phyloP scores from a whole-genome alignment of 2,797 vertebrate species.

The Gadopsis bispinosus region DNA sequence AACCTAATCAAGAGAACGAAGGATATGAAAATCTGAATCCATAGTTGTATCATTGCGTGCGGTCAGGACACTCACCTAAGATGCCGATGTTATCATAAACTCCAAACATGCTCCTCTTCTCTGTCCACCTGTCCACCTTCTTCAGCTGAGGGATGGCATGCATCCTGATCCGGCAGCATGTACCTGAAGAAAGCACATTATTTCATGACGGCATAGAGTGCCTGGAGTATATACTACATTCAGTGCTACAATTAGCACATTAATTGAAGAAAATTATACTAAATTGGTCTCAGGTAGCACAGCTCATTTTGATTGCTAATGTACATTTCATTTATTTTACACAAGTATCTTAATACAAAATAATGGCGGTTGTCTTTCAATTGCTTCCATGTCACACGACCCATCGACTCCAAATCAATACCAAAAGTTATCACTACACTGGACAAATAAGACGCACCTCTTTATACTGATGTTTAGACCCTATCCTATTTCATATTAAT shows the following conservation, averaged over 20 bases:
- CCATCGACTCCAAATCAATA: no score
- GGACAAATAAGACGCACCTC: no score
- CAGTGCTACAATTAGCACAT: not conserved
- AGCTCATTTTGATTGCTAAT: no score
- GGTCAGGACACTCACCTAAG: constrained; percentile 83
- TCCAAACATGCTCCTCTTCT: constrained; percentile 92
- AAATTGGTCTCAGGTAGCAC: no score
- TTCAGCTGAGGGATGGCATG: constrained; percentile 84
- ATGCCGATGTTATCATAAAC: constrained; percentile 96
- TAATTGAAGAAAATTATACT: not conserved
- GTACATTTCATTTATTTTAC: no score
- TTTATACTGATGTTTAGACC: no score
- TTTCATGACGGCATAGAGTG: constrained; percentile 3
- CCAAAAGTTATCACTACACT: no score
- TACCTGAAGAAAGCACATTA: constrained; percentile 62
- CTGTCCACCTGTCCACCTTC: constrained; percentile 91
- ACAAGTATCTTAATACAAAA: no score
- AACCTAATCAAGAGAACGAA: not conserved
- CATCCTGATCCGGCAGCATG: constrained; percentile 76
- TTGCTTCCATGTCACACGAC: no score
- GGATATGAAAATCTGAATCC: not conserved
- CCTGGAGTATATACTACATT: not conserved
- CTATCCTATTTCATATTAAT: no score
- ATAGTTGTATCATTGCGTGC: not conserved
- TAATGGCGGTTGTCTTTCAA: no score